phyloP scores from a whole-genome alignment of 2,888 invertebrate species.

The Miltochrista miniata region DNA sequence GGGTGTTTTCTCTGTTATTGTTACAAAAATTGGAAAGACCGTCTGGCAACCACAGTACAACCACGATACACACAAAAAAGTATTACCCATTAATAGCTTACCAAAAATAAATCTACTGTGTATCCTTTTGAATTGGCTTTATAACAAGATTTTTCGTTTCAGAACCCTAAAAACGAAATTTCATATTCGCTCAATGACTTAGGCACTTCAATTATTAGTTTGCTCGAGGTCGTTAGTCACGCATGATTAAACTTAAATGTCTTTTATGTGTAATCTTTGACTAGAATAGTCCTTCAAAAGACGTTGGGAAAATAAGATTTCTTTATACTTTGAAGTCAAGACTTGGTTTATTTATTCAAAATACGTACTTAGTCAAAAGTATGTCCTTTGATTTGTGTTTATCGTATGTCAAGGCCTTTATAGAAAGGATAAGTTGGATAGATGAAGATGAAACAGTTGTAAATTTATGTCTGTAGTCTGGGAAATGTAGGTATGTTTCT shows the following conservation, averaged over 20 bases:
- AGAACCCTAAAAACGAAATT: conserved; percentile 9
- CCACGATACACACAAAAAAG: too few relatives aligned
- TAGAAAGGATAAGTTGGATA: too few relatives aligned
- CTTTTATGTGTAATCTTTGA: neutral
- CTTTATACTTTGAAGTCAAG: neutral
- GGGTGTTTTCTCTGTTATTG: too few relatives aligned
- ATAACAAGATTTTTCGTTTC: too few relatives aligned
- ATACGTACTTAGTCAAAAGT: too few relatives aligned
- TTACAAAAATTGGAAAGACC: too few relatives aligned
- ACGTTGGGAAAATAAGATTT: neutral
- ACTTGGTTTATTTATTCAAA: neutral
- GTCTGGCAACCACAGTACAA: too few relatives aligned
- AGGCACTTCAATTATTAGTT: conserved; percentile 7
- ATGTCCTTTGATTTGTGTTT: too few relatives aligned
- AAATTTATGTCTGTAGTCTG: neutral
- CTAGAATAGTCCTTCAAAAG: neutral
- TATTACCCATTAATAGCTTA: too few relatives aligned
- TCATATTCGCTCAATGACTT: conserved; percentile 11
- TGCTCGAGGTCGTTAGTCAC: neutral
- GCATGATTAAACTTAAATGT: neutral
- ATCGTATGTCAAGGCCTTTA: too few relatives aligned
- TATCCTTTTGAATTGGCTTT: too few relatives aligned
- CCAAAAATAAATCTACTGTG: neutral
- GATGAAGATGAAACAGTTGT: neutral
- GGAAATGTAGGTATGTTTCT: neutral